Percentiles rank a stretch among this genome's conserved stretches.
These are phyloP conservation scores for Tamandua tetradactyla DNA, from an alignment of 2,797 vertebrate genomes.

Conservation along the genomic window DNA sequence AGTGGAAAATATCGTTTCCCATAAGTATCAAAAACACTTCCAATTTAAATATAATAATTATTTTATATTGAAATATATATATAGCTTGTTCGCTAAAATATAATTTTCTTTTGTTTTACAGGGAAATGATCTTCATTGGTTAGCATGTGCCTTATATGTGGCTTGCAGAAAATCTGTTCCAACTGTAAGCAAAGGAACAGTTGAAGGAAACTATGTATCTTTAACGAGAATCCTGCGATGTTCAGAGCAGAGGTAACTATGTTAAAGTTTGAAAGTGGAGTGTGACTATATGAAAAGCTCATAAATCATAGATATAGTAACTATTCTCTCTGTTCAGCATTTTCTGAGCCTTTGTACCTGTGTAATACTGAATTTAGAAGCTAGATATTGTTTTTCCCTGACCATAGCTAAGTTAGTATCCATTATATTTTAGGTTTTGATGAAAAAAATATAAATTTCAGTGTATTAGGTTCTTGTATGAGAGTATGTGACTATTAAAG, in stretches of 20 bases:
- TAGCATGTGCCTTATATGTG: conserved; percentile 95
- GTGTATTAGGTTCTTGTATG: background rate
- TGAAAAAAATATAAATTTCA: conserved; percentile 37
- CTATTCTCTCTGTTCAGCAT: background rate
- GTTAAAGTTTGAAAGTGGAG: background rate
- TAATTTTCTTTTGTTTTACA: conserved; percentile 76
- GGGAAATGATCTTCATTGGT: conserved; percentile 96
- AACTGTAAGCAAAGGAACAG: conserved; percentile 92
- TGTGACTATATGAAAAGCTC: background rate
- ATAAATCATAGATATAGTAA: background rate
- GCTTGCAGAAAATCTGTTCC: conserved; percentile 94
- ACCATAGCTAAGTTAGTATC: background rate
- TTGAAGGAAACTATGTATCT: conserved; percentile 96
- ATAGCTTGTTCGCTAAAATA: background rate
- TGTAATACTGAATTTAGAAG: background rate
- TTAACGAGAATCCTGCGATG: conserved; percentile 93
- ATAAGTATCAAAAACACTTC: background rate
- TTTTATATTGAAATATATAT: background rate
- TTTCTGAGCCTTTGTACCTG: conserved; percentile 22
- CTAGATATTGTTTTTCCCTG: conserved; percentile 30
- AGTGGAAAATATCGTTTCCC: background rate
- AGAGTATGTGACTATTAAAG: conserved; percentile 17
- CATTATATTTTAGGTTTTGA: conserved; percentile 40
- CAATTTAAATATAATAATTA: background rate
- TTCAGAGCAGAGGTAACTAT: conserved; percentile 92